Conservation (phyloP, 1,140 invertebrate genomes). For the Leptinotarsa defecta region DNA sequence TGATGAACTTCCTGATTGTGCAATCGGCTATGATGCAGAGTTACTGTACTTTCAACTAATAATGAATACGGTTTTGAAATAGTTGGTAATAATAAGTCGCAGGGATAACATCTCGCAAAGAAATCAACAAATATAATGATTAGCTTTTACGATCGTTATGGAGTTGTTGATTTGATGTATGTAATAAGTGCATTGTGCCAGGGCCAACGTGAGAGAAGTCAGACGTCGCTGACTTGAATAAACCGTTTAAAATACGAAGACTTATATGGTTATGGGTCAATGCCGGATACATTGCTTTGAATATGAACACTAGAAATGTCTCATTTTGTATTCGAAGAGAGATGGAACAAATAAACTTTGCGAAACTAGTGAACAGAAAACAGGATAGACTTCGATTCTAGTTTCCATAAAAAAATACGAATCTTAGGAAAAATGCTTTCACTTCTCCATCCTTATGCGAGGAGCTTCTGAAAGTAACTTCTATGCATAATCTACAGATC, state of each 20-base stretch:
- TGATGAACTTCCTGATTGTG: too few relatives aligned
- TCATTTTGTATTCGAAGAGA: background rate
- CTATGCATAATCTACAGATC: background rate
- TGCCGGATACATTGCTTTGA: constrained; percentile 32
- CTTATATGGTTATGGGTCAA: constrained; percentile 47
- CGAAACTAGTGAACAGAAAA: background rate
- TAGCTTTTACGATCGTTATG: constrained; percentile 7
- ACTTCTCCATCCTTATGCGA: background rate
- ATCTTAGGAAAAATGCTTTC: background rate
- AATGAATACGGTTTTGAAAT: background rate
- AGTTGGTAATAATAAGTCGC: background rate
- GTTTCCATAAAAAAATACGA: background rate
- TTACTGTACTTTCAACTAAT: background rate
- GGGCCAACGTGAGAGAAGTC: constrained; percentile 33
- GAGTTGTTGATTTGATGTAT: constrained; percentile 31
- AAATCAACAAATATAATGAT: constrained; percentile 4
- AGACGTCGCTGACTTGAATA: constrained; percentile 35
- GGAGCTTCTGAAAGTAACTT: background rate
- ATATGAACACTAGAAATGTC: constrained; percentile 12
- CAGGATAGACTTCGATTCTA: background rate
- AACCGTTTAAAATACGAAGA: constrained; percentile 37
- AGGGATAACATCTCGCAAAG: background rate
- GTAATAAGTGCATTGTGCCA: constrained; percentile 43
- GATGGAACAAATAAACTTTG: background rate
- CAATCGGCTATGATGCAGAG: too few relatives aligned